phyloP scores from a whole-genome alignment of 2,888 invertebrate species.

The Encarsia formosa region DNA sequence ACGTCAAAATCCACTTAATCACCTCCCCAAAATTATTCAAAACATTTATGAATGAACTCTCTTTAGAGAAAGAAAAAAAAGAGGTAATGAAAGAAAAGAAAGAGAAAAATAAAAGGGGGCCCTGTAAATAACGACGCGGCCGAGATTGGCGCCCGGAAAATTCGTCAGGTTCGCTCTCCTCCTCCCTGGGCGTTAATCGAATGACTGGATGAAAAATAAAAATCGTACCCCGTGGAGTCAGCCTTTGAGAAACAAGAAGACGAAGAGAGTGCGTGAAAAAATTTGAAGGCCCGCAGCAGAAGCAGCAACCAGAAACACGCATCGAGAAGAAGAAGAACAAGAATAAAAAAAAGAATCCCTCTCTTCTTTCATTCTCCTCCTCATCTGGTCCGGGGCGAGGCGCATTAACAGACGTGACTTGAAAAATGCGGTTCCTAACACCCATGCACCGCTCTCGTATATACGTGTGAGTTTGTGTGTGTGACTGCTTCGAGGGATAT shows the following conservation, averaged over 20 bases:
- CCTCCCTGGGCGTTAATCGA: slow-evolving; percentile 18
- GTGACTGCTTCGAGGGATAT: too few relatives aligned
- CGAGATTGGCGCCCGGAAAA: slow-evolving; percentile 17
- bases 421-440: slow-evolving; percentile 43
- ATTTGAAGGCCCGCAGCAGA: background rate
- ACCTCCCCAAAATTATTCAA: too few relatives aligned
- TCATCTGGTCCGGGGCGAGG: background rate
- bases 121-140: background rate
- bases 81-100: background rate
- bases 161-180: too few relatives aligned
- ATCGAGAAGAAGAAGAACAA: too few relatives aligned
- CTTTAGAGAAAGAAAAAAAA: background rate
- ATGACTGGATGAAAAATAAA: slow-evolving; percentile 10
- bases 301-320: background rate
- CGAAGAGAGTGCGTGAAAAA: slow-evolving; percentile 1
- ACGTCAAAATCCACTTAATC: too few relatives aligned
- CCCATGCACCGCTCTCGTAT: too few relatives aligned
- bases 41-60: too few relatives aligned
- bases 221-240: slow-evolving; percentile 24
- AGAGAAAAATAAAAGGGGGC: background rate
- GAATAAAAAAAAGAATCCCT: too few relatives aligned
- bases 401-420: slow-evolving; percentile 49
- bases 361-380: slow-evolving; percentile 25
- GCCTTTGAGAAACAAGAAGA: background rate
- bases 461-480: too few relatives aligned